Conservation (phyloP, 2,888 invertebrate species). For the Entomobrya multifasciata region DNA sequence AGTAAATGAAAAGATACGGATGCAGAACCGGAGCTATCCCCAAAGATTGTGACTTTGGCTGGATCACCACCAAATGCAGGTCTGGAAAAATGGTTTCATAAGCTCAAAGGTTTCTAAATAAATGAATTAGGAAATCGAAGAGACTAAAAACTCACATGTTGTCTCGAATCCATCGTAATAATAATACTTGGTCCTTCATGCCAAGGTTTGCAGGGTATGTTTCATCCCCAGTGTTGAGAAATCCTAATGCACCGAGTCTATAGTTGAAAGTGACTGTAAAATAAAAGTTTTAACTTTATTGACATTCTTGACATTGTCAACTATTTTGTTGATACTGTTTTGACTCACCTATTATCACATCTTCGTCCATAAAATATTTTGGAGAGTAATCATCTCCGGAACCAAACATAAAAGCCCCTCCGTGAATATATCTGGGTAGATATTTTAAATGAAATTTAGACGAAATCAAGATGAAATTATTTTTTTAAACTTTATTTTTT, state of each 20-base stretch:
- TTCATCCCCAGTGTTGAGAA: conserved; percentile 71
- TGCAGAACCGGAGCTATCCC: conserved; percentile 69
- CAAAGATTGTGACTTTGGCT: conserved; percentile 69
- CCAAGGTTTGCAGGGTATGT: conserved; percentile 73
- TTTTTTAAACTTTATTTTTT: too few species aligned
- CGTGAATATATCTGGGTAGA: too few species aligned
- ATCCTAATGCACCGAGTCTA: conserved; percentile 71
- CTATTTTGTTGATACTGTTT: too few species aligned
- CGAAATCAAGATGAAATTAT: too few species aligned
- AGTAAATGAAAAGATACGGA: conserved; percentile 76
- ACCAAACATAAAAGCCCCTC: conserved; percentile 72
- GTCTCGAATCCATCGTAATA: conserved; percentile 72
- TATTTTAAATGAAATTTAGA: too few species aligned
- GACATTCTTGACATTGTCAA: not conserved
- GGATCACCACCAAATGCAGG: conserved; percentile 74
- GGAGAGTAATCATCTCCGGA: conserved; percentile 70
- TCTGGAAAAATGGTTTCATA: not conserved
- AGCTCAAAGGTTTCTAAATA: too few species aligned
- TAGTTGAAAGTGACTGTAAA: conserved; percentile 73
- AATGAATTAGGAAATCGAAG: too few species aligned
- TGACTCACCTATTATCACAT: conserved; percentile 52
- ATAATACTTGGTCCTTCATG: conserved; percentile 75
- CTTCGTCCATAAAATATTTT: conserved; percentile 71
- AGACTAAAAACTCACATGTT: conserved; percentile 1
- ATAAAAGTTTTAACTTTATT: not conserved